Evolutionary conservation across 2,113 vertebrate species (phyloP).

Genomic region (Copsychus sechellarum): DNA sequence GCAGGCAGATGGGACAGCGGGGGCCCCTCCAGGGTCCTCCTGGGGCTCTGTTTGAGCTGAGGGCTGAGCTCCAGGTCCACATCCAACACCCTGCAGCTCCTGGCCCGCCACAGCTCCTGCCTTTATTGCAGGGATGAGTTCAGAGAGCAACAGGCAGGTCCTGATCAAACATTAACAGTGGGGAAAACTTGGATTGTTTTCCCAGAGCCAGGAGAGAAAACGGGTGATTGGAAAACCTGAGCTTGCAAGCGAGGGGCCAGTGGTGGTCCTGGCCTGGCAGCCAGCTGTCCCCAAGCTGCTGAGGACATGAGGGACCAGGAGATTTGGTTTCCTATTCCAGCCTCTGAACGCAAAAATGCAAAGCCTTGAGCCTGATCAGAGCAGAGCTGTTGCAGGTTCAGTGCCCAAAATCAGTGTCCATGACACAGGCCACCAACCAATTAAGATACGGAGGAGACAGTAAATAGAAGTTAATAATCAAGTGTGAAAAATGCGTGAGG

Average conservation of each 20-base stretch:
- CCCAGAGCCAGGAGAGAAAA: neutral
- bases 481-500: neutral
- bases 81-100: neutral
- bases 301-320: neutral
- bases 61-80: neutral
- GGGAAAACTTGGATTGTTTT: neutral
- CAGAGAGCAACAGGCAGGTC: slow-evolving; percentile 53
- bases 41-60: neutral
- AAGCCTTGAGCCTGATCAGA: neutral
- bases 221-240: neutral
- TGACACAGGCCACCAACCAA: neutral
- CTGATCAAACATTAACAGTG: slow-evolving; percentile 66
- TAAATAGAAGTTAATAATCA: neutral
- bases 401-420: neutral
- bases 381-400: neutral
- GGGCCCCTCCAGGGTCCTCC: neutral
- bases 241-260: rapidly evolving
- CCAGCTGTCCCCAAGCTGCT: neutral
- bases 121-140: slow-evolving; percentile 23
- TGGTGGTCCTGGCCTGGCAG: neutral
- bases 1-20: neutral
- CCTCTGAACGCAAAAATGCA: neutral
- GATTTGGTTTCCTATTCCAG: neutral
- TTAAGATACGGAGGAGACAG: neutral
- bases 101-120: neutral